Percentiles rank a stretch among this genome's conserved stretches.
These are phyloP conservation scores for Drosophila anomelani DNA, from an alignment of 2,888 invertebrate genomes.

Conservation along the genomic window DNA sequence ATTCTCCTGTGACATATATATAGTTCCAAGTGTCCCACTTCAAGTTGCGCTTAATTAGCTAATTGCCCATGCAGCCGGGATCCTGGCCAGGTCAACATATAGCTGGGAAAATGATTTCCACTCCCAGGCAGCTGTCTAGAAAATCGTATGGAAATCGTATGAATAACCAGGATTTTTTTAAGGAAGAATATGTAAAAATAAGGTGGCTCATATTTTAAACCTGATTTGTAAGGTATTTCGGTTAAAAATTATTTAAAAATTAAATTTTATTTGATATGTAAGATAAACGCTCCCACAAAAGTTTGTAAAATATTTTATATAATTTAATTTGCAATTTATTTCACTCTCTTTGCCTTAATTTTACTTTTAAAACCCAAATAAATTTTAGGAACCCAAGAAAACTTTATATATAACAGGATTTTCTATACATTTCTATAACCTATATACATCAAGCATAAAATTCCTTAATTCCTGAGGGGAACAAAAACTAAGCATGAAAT, in stretches of 20 bases:
- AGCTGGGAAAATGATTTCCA: no score
- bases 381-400: not conserved
- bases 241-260: not conserved
- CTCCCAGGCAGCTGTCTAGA: not conserved
- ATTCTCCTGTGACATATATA: constrained; percentile 54
- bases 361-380: not conserved
- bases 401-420: not conserved
- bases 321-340: no score
- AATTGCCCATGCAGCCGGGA: constrained; percentile 51
- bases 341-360: not conserved
- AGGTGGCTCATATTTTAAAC: not conserved
- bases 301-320: not conserved
- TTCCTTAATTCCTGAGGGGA: constrained; percentile 10
- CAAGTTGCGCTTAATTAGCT: constrained; percentile 72
- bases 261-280: no score
- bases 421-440: no score
- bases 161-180: not conserved
- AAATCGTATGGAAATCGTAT: constrained; percentile 7
- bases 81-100: not conserved
- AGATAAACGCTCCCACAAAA: not conserved
- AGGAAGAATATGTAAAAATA: not conserved
- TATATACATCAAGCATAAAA: not conserved
- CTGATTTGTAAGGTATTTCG: not conserved
- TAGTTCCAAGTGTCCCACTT: constrained; percentile 56
- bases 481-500: constrained; percentile 57